Conservation (phyloP, 2,888 invertebrate species). For the Myopa tessellatipennis region DNA sequence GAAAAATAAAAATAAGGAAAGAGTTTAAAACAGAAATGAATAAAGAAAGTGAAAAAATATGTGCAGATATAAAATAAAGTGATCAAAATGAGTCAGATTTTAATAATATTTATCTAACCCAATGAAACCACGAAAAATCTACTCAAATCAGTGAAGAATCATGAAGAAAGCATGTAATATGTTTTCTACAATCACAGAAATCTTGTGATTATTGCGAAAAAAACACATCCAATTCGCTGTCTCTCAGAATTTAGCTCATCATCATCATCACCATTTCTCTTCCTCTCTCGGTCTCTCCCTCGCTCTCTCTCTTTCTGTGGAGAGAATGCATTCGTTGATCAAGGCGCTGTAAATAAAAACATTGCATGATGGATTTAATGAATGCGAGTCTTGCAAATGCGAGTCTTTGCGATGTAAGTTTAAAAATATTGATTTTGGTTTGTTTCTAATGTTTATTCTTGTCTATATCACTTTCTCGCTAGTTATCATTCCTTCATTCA, state of each 20-base stretch:
- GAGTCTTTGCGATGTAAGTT: constrained; percentile 56
- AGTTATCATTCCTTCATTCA: not conserved
- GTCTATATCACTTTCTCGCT: not conserved
- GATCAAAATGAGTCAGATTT: not conserved
- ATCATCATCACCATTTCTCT: not conserved
- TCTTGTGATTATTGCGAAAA: no score
- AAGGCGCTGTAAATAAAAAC: constrained; percentile 33
- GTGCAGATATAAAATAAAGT: not conserved
- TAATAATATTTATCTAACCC: not conserved
- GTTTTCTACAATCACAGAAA: no score
- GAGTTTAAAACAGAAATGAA: not conserved
- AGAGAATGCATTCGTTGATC: constrained; percentile 1
- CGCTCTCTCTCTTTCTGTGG: not conserved
- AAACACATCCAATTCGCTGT: no score
- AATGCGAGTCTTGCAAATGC: constrained; percentile 53
- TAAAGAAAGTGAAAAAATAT: not conserved
- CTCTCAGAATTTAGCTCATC: not conserved
- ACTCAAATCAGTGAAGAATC: no score
- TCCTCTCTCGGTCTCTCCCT: not conserved
- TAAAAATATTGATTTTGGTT: not conserved
- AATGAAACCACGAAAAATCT: no score
- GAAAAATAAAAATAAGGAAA: not conserved
- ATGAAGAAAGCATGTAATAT: no score
- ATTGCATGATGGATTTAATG: constrained; percentile 37
- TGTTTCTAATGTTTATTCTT: constrained; percentile 17